phyloP scores from a whole-genome alignment of 2,113 vertebrate species.

The Craseonycteris thonglongyai region DNA sequence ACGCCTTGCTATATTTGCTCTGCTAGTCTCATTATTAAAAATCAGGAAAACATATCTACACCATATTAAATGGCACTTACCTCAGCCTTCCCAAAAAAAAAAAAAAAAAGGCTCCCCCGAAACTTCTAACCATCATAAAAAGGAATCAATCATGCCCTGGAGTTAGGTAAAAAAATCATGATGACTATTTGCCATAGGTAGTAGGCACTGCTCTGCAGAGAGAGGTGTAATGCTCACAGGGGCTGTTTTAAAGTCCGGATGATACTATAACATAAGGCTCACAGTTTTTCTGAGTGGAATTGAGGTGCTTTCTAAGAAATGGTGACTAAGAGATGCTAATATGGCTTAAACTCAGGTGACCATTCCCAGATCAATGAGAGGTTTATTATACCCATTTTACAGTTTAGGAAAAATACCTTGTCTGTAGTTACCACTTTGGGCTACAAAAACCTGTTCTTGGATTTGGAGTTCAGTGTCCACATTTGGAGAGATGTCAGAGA shows the following conservation, averaged over 20 bases:
- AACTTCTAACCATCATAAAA: slow-evolving; percentile 38
- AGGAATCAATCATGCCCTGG: not conserved
- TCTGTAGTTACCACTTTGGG: not conserved
- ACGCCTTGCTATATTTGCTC: slow-evolving; percentile 48
- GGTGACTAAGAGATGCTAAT: not conserved
- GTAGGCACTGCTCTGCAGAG: slow-evolving; percentile 19
- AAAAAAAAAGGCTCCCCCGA: slow-evolving; percentile 35
- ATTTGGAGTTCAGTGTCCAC: not conserved
- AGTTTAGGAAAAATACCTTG: not conserved
- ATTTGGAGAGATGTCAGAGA: not conserved
- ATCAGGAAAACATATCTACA: slow-evolving; percentile 49
- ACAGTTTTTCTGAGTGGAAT: not conserved
- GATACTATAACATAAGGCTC: not conserved
- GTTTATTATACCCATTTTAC: not conserved
- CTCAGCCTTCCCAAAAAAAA: slow-evolving; percentile 59
- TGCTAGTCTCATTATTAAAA: slow-evolving; percentile 68
- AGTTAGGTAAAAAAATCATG: slow-evolving; percentile 33
- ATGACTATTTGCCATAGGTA: slow-evolving; percentile 55
- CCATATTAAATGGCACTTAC: slow-evolving; percentile 63
- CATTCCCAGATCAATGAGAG: not conserved
- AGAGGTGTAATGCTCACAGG: not conserved
- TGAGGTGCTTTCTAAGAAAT: not conserved
- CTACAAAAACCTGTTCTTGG: not conserved
- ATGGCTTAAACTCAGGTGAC: not conserved
- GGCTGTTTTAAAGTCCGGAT: not conserved